Evolutionary conservation across 2,113 vertebrate species (phyloP), one percentile per base, ranked within the genome.

Genomic region (Cnemophilus loriae): DNA sequence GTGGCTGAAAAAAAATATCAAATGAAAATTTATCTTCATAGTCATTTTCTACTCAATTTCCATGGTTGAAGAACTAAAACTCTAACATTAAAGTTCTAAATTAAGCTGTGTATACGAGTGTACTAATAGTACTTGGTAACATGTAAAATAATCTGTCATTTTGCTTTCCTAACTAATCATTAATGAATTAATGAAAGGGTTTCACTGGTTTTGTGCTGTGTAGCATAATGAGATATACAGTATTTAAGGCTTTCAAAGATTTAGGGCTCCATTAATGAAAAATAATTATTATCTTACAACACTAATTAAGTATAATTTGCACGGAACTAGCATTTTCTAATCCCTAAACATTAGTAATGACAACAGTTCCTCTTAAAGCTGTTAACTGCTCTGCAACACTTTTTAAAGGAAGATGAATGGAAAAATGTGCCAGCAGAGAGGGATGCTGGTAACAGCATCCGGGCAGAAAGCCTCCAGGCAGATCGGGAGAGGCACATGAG

Each of bases 201-300:
- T 96, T 97, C 95, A 65, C 53, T 87, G 63, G 74, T 64, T 97
- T 97, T 91, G 70, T 95, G 85, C 89, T 81, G 82, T 67, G 55
- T 87, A 92, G 80, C 90, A 95, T 96, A 98, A 97, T 94, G 85
- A 97, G 96, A 94, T 97, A 84, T 65, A 96, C 52, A 95, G 79
- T 94, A 92, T 95, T 97, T 97, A 97, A 97, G 90, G 75, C 88
- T 97, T 97, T 89, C 92, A 93, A 97, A 96, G 96, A 97, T 95
- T 93, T 94, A 94, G 76, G 35, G 37, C 71, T 96, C 91, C 94
- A 90, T 97, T 98, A 97, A 92, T 97, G 95, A 97, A 97, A 97
- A 97, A 89, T 96, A 97, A 96, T 98, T 96, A 96, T 97, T 97
- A 97, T 81, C 73, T 89, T 96, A 94, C 84, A 92, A 94, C 60